Percentiles rank a stretch among this genome's conserved stretches.
Conservation (phyloP, 2,888 invertebrate genomes). For the Yponomeuta sedellus region DNA sequence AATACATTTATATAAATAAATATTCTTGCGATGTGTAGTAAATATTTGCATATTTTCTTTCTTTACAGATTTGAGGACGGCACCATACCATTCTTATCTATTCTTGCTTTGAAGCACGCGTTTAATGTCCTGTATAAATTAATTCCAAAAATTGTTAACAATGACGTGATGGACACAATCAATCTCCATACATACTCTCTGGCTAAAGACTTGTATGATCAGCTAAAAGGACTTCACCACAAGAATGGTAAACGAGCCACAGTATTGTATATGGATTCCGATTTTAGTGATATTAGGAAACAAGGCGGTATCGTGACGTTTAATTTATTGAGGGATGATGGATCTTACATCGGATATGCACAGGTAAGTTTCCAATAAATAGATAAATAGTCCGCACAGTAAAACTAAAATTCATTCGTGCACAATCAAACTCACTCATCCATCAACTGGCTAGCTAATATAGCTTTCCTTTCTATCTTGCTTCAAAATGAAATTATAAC, state of each 20-base stretch:
- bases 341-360: constrained; percentile 89
- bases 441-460: too few relatives aligned
- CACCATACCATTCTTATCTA: constrained; percentile 90
- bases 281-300: constrained; percentile 74
- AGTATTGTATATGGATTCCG: constrained; percentile 83
- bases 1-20: too few relatives aligned
- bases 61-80: constrained; percentile 93
- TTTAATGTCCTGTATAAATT: constrained; percentile 83
- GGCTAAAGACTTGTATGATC: constrained; percentile 83
- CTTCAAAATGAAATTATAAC: too few relatives aligned
- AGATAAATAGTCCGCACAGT: background rate
- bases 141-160: constrained; percentile 69
- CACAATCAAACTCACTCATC: too few relatives aligned
- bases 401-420: too few relatives aligned
- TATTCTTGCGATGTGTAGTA: too few relatives aligned
- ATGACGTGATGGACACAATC: constrained; percentile 77
- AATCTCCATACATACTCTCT: constrained; percentile 85
- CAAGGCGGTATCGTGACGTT: constrained; percentile 95
- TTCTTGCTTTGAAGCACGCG: constrained; percentile 88
- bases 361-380: constrained; percentile 83
- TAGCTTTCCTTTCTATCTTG: too few relatives aligned
- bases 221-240: constrained; percentile 80
- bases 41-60: background rate
- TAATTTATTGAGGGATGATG: constrained; percentile 86
- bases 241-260: constrained; percentile 82